phyloP scores from a whole-genome alignment of 2,888 invertebrate species.

The Lapara coniferarum region DNA sequence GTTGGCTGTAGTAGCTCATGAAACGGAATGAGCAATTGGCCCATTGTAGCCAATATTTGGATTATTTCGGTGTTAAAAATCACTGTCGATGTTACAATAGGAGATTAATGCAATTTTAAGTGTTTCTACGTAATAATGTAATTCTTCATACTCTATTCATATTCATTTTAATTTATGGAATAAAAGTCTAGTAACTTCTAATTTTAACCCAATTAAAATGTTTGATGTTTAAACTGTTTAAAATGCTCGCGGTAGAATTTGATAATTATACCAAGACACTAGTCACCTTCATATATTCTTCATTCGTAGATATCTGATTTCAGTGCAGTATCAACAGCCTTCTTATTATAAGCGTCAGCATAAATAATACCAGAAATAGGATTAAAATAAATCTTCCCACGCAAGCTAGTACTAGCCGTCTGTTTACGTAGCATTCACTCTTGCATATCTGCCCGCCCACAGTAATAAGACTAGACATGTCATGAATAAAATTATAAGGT shows the following conservation, averaged over 20 bases:
- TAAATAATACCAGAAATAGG: background rate
- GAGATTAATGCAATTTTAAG: too few relatives aligned
- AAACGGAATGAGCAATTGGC: slow-evolving; percentile 48
- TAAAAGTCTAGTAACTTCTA: too few relatives aligned
- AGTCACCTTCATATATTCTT: background rate
- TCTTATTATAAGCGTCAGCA: background rate
- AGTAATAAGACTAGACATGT: slow-evolving; percentile 41
- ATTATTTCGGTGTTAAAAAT: slow-evolving; percentile 56
- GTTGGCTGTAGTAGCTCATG: too few relatives aligned
- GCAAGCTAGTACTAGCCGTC: slow-evolving; percentile 1
- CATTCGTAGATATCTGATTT: background rate
- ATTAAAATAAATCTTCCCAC: slow-evolving; percentile 9
- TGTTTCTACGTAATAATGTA: too few relatives aligned
- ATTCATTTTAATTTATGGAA: too few relatives aligned
- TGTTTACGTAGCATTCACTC: slow-evolving; percentile 8
- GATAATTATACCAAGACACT: too few relatives aligned
- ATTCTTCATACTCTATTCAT: too few relatives aligned
- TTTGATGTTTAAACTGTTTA: too few relatives aligned
- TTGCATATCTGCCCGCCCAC: slow-evolving; percentile 6
- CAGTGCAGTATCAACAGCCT: background rate
- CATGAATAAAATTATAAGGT: slow-evolving; percentile 51
- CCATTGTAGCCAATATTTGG: slow-evolving; percentile 98
- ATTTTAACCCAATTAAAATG: too few relatives aligned
- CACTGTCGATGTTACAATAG: too few relatives aligned
- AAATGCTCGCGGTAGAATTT: too few relatives aligned